Evolutionary conservation across 2,797 vertebrate species (phyloP).

Genomic region (Acanthiza pusilla): DNA sequence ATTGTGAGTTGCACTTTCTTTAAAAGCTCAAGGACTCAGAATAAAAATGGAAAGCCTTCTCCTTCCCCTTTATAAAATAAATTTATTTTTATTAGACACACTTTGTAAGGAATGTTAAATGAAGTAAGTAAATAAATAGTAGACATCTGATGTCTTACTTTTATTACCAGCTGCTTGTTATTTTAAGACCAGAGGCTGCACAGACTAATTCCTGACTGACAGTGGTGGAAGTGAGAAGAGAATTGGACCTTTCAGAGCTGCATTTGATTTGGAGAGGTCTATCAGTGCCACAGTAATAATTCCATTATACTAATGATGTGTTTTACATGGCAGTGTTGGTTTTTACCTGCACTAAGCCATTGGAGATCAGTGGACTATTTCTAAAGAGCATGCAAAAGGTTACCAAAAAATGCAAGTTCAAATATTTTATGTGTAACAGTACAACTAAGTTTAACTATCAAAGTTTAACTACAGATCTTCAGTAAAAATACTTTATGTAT

Average conservation of each 20-base stretch:
- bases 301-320: neutral
- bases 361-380: neutral
- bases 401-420: neutral
- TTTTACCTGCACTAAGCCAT: neutral
- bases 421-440: neutral
- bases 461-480: rapidly evolving
- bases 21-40: neutral
- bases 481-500: neutral
- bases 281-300: neutral
- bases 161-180: neutral
- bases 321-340: neutral
- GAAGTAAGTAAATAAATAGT: neutral
- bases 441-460: neutral
- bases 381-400: neutral
- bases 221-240: neutral
- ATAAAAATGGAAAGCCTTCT: neutral
- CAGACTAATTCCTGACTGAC: neutral
- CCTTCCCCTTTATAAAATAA: neutral
- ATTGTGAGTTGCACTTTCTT: neutral
- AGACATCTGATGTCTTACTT: neutral
- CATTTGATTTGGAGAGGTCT: neutral
- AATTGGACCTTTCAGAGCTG: neutral
- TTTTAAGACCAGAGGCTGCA: neutral
- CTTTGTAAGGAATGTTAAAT: neutral
- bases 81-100: neutral